These are phyloP conservation scores for Pseudopodoces humilis DNA, from an alignment of 2,113 vertebrate species.

Conservation along the genomic window DNA sequence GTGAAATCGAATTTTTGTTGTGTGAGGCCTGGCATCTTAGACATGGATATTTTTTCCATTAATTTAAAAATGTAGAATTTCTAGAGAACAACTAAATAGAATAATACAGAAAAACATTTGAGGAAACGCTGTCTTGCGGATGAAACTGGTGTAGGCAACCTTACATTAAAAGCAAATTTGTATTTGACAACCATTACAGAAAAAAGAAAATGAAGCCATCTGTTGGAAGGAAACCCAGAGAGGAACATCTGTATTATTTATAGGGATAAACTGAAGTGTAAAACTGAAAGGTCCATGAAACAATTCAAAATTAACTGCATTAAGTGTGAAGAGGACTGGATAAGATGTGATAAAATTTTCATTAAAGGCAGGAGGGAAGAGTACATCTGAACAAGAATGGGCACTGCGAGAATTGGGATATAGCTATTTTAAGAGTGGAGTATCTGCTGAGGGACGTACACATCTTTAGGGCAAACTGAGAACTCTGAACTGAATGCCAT, in stretches of 20 bases:
- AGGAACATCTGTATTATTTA: not conserved
- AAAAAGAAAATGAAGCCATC: not conserved
- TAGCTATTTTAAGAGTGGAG: not conserved
- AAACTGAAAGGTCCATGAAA: not conserved
- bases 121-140: not conserved
- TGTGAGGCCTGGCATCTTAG: not conserved
- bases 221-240: not conserved
- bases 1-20: not conserved
- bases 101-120: not conserved
- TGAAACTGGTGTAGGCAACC: not conserved
- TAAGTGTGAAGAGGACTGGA: not conserved
- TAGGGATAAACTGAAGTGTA: not conserved
- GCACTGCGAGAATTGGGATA: not conserved
- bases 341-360: not conserved
- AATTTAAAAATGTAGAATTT: not conserved
- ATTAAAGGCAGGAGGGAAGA: not conserved
- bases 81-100: not conserved
- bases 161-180: not conserved
- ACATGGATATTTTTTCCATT: not conserved
- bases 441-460: not conserved
- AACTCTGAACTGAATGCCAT: not conserved
- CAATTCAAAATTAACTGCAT: not conserved
- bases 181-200: not conserved
- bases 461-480: not conserved
- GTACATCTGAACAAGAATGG: not conserved